Evolutionary conservation across 2,113 vertebrate genomes (phyloP).

Genomic region (Holacanthus passer): DNA sequence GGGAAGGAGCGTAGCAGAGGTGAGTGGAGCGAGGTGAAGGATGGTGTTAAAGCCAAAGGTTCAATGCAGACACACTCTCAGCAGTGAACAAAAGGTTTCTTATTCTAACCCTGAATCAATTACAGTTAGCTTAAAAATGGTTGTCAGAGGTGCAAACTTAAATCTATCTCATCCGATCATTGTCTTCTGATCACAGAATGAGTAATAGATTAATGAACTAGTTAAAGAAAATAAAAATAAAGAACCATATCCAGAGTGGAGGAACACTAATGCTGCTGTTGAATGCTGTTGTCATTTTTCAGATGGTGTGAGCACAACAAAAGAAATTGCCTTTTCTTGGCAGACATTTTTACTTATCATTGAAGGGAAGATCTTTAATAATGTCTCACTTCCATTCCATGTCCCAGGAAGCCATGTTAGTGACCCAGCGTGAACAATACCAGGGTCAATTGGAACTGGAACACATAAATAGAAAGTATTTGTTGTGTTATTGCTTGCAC

Average conservation of each 20-base stretch:
- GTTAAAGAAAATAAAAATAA: too few relatives aligned
- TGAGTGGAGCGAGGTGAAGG: conserved; percentile 26
- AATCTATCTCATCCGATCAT: neutral
- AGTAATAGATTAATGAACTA: too few relatives aligned
- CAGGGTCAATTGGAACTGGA: neutral
- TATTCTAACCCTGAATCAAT: conserved; percentile 4
- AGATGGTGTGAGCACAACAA: neutral
- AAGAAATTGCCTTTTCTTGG: neutral
- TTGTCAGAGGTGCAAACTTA: neutral
- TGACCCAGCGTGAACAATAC: neutral
- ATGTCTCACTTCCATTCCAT: neutral
- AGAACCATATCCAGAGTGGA: too few relatives aligned
- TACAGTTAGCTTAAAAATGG: neutral
- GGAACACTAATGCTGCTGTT: neutral
- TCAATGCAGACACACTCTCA: conserved; percentile 14
- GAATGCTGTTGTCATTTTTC: neutral
- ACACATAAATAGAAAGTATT: too few relatives aligned
- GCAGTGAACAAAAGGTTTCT: neutral
- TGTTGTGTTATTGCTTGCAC: neutral
- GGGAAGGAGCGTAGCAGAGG: conserved; percentile 23
- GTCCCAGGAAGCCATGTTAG: neutral
- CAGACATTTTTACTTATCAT: neutral
- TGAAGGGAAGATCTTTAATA: neutral
- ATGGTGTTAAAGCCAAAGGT: conserved; percentile 12
- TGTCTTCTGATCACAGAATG: too few relatives aligned